phyloP scores from a whole-genome alignment of 2,113 vertebrate species.

The Gadus chalcogrammus region DNA sequence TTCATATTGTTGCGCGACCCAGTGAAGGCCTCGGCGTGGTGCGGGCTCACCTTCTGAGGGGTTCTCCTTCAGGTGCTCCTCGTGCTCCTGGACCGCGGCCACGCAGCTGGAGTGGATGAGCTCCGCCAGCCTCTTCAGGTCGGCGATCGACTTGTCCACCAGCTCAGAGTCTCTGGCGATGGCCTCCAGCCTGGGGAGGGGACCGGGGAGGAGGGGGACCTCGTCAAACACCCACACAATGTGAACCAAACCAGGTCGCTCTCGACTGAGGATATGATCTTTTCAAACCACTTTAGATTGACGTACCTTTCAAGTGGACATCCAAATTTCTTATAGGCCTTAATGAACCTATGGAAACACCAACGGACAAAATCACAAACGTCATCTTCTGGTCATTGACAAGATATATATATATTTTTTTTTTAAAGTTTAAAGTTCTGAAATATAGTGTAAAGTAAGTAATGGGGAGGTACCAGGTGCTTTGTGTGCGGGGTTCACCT shows the following conservation, averaged over 20 bases:
- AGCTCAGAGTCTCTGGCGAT: slow-evolving; percentile 96
- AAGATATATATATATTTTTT: too few species aligned
- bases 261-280: background rate
- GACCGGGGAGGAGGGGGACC: background rate
- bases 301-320: slow-evolving; percentile 90
- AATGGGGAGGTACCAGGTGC: too few species aligned
- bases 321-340: slow-evolving; percentile 98
- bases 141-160: slow-evolving; percentile 96
- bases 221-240: background rate
- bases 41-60: slow-evolving; percentile 82
- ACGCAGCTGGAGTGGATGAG: slow-evolving; percentile 91
- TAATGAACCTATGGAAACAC: slow-evolving; percentile 85
- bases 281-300: background rate
- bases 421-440: too few species aligned
- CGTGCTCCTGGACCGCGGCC: slow-evolving; percentile 91
- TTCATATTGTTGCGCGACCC: too few species aligned
- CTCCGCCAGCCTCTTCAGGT: slow-evolving; percentile 90
- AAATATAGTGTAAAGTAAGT: too few species aligned
- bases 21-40: too few species aligned
- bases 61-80: slow-evolving; percentile 93
- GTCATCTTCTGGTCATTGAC: too few species aligned
- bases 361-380: background rate
- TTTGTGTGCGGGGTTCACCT: background rate
- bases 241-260: background rate
- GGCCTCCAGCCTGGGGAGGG: slow-evolving; percentile 81